Evolutionary conservation across 2,113 vertebrate species (phyloP), one percentile per base, ranked within the genome.

Genomic region (Pholis gunnellus): DNA sequence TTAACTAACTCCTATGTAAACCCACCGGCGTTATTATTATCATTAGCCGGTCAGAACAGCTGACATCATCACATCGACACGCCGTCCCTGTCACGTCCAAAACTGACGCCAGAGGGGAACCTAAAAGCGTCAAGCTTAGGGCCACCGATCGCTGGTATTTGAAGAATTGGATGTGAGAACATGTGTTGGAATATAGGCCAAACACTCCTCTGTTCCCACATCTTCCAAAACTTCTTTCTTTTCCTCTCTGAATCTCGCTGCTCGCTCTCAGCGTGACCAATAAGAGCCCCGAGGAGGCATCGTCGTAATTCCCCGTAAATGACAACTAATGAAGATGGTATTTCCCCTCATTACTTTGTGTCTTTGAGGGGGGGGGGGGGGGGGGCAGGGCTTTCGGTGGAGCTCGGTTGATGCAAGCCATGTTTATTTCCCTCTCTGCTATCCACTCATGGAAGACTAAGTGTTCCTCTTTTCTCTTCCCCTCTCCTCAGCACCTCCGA

Each of bases 311-410:
- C 88, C 88, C 88, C 81, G 74, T 88, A 92, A 92, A 94, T 92
- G 89, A 87, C 88, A 82, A 64, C 91, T 94, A 94, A 94, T 94
- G 88, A 92, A 84, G 83, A 87, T 72, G 78, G 59, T 80, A 85
- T 85, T 76, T 82, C 57, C 81, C 71, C 64, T 85, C 64, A 42
- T 90, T 90, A 69, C 79, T 86, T 70, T 83, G 66, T 76, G 75
- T 85, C 73, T 85, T 72, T 82, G 75, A 68, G 78, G 65, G 60
- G 40, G 79, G 10, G 14, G 57, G 76, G 54, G n/a, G 25, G 9
- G 54, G 8, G 60, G 29, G 79, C 10, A 15, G 61, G 81, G 78
- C 76, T 72, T 68, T 85, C 5, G n/a, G 17, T 15, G 60, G 68
- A 0, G n/a, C 65, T 82, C 22, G 25, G 75, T 84, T 69, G 3